phyloP scores from a whole-genome alignment of 2,888 invertebrate species.

The Cephonodes hylas region DNA sequence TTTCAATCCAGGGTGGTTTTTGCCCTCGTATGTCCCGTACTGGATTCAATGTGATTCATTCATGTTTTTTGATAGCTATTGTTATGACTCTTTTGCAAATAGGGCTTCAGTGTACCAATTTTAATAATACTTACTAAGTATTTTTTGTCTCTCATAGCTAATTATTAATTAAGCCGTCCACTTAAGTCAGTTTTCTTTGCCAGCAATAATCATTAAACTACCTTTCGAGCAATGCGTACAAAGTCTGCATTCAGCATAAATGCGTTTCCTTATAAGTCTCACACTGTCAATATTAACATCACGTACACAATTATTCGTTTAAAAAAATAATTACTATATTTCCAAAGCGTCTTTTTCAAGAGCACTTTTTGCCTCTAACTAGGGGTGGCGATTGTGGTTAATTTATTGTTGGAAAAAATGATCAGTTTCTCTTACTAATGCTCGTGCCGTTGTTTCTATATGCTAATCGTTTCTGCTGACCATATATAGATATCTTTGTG shows the following conservation, averaged over 20 bases:
- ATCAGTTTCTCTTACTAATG: slow-evolving; percentile 4
- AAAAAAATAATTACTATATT: background rate
- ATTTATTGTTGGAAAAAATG: background rate
- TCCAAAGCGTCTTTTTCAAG: background rate
- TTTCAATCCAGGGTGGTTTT: too few relatives aligned
- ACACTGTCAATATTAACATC: background rate
- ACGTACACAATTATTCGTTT: background rate
- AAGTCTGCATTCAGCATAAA: background rate
- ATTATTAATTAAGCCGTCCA: too few relatives aligned
- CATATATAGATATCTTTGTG: slow-evolving; percentile 7
- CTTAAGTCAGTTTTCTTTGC: too few relatives aligned
- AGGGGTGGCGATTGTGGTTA: background rate
- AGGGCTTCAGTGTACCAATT: too few relatives aligned
- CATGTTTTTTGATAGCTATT: too few relatives aligned
- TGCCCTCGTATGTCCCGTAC: too few relatives aligned
- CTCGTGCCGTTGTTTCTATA: background rate
- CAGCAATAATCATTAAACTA: too few relatives aligned
- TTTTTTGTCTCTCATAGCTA: too few relatives aligned
- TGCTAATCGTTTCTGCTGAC: background rate
- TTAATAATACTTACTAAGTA: too few relatives aligned
- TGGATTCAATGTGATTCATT: too few relatives aligned
- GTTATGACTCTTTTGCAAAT: too few relatives aligned
- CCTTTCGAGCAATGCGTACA: background rate
- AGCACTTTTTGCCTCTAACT: background rate
- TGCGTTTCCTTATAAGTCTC: background rate